phyloP scores from a whole-genome alignment of 2,113 vertebrate genomes.

The Ammodytes dubius region DNA sequence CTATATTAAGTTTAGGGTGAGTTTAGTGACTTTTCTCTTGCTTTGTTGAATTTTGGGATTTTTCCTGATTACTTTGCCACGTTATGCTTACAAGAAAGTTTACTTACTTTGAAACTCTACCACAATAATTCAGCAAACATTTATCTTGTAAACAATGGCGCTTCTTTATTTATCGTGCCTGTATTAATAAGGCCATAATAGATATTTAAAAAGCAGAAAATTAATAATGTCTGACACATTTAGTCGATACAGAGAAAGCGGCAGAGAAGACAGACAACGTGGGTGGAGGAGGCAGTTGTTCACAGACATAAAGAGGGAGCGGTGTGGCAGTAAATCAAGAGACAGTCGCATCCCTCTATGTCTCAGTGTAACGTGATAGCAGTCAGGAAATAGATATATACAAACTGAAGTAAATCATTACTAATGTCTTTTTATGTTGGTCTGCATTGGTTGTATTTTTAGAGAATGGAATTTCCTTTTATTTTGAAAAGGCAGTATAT shows the following conservation, averaged over 20 bases:
- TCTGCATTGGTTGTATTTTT: background rate
- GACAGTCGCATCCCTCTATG: background rate
- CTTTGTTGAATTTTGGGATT: background rate
- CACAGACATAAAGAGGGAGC: background rate
- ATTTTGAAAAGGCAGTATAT: background rate
- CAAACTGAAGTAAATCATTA: background rate
- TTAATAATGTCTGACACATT: background rate
- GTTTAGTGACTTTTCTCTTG: background rate
- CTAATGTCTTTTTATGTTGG: background rate
- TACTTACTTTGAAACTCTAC: background rate
- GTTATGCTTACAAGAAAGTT: background rate
- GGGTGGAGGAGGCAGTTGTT: background rate
- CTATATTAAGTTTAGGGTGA: background rate
- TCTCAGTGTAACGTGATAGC: constrained; percentile 35
- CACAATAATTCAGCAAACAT: background rate
- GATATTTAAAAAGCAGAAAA: background rate
- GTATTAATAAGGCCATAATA: background rate
- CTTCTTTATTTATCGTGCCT: background rate
- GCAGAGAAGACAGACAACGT: background rate
- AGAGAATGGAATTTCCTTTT: background rate
- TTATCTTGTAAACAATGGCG: background rate
- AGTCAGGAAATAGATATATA: background rate
- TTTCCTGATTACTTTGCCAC: background rate
- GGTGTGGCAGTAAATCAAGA: constrained; percentile 13
- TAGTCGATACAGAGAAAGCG: background rate